Base-by-base conservation (phyloP, 2,797 vertebrate genomes). In the Thripadectes ignobilis region DNA sequence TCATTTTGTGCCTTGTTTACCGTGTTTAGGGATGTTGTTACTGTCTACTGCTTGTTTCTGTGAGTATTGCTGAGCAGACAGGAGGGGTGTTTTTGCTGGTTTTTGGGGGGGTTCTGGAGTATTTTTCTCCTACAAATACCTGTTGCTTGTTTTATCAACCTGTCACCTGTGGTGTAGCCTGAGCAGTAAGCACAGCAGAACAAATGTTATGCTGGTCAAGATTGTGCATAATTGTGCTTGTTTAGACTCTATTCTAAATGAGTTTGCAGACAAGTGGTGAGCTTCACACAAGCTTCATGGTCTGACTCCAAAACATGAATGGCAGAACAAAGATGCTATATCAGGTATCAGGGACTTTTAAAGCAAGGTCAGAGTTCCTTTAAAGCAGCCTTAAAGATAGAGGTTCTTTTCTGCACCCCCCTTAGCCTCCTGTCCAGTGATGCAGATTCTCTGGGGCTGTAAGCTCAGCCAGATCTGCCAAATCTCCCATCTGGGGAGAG, bases 351-450 rank as follows among this genome's bases (percentile, higher is more conserved):
- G 48, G 23, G 22, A 14, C 41, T 75, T 77, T 0, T 1, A 77
- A 67, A 90, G 48, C 23, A 67, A 46, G 17, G n/a, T 32, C 58
- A 83, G 76, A 20, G 55, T 22, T 79, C 16, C 59, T 91, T 66
- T 67, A 59, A 82, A 82, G 36, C 63, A 73, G 18, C 62, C 23
- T 48, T 34, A 19, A 75, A 58, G 43, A 34, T 32, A 66, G 45
- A 45, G 32, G 7, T 80, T 26, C 16, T 87, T 67, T 76, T 48
- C 23, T 87, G 23, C 54, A 11, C 16, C 6, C 14, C 11, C 4
- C 6, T 7, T 27, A n/a, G 12, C 9, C 7, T 4, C 1, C 9
- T 38, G 22, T 14, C 39, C 22, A 1, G 13, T 45, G 30, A 7
- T 68, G 59, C 43, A 30, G 38, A n/a, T 71, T n/a, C 41, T 85